Conservation (phyloP, 2,888 invertebrate genomes). For the Plagodis dolabraria region DNA sequence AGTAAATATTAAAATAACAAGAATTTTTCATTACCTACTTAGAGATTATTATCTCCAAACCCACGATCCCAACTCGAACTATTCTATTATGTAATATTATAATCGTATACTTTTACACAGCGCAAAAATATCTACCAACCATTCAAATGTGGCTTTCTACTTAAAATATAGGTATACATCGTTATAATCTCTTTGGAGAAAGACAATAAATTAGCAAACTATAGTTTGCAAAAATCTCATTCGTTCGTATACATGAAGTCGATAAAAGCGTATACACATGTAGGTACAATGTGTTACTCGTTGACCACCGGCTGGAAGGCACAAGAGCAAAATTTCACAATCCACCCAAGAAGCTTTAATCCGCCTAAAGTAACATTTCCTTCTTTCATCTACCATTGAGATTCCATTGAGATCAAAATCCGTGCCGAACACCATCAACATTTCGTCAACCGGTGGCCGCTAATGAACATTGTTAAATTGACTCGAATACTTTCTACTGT, state of each 20-base stretch:
- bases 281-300: constrained; percentile 38
- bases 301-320: constrained; percentile 75
- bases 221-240: constrained; percentile 60
- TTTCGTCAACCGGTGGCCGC: constrained; percentile 63
- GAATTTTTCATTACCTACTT: too few species aligned
- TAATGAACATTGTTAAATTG: constrained; percentile 43
- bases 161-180: constrained; percentile 56
- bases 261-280: constrained; percentile 57
- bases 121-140: constrained; percentile 71
- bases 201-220: constrained; percentile 61
- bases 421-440: constrained; percentile 69
- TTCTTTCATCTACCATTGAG: constrained; percentile 35
- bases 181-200: constrained; percentile 80
- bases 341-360: constrained; percentile 56
- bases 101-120: constrained; percentile 81
- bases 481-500: constrained; percentile 50
- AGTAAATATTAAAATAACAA: too few species aligned
- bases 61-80: constrained; percentile 54
- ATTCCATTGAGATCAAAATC: constrained; percentile 63
- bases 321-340: constrained; percentile 73
- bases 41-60: constrained; percentile 20
- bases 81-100: constrained; percentile 49
- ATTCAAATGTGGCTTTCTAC: constrained; percentile 56
- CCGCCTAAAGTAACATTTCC: constrained; percentile 48
- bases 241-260: constrained; percentile 47